phyloP scores from a whole-genome alignment of 2,888 invertebrate genomes.

The Rotaria sp. region DNA sequence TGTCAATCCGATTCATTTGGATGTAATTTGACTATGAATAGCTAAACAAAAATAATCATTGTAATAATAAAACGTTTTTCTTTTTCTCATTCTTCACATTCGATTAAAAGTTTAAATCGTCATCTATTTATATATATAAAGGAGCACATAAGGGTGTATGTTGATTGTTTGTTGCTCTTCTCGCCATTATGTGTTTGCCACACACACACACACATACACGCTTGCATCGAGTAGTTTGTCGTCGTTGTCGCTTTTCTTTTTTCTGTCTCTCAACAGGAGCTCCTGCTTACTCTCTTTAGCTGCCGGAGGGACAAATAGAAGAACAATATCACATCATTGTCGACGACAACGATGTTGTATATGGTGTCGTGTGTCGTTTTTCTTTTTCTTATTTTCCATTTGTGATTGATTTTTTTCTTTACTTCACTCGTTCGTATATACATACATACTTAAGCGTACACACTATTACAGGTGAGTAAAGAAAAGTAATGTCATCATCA shows the following conservation, averaged over 20 bases:
- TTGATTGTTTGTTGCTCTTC: slow-evolving; percentile 18
- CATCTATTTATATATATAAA: neutral
- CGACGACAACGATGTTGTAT: slow-evolving; percentile 2
- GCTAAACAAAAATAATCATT: neutral
- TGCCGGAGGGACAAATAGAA: slow-evolving; percentile 22
- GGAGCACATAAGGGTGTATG: neutral
- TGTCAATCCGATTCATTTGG: neutral
- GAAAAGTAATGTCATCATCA: neutral
- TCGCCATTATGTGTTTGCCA: neutral
- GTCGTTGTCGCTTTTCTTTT: neutral
- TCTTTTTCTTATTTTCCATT: neutral
- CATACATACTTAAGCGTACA: neutral
- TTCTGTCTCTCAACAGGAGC: slow-evolving; percentile 3
- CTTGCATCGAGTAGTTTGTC: neutral
- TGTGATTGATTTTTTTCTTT: slow-evolving; percentile 9
- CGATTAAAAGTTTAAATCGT: neutral
- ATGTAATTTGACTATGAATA: neutral
- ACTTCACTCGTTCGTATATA: neutral
- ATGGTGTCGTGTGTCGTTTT: slow-evolving; percentile 24
- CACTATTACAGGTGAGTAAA: slow-evolving; percentile 9
- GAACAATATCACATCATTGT: slow-evolving; percentile 9
- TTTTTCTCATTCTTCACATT: neutral
- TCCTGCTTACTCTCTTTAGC: slow-evolving; percentile 9
- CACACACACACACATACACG: neutral
- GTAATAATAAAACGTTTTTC: neutral